Evolutionary conservation across 2,888 invertebrate genomes (phyloP).

Genomic region (Teinopalpus imperialis): DNA sequence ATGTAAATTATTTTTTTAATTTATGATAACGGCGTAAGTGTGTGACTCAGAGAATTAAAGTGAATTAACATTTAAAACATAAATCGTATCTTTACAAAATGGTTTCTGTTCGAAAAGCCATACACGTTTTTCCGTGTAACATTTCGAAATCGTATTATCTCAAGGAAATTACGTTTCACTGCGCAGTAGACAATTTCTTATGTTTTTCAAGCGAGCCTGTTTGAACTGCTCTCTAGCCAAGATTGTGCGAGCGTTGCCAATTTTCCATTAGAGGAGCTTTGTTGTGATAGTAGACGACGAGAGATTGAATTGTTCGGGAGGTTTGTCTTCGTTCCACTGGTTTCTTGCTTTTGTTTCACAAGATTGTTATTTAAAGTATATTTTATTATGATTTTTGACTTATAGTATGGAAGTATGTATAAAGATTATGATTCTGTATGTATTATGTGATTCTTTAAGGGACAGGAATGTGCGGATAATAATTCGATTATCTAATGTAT

Average conservation of each 20-base stretch:
- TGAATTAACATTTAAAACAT: no score
- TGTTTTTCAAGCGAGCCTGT: constrained; percentile 34
- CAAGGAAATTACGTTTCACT: constrained; percentile 21
- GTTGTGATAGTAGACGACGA: constrained; percentile 50
- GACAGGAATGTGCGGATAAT: neutral
- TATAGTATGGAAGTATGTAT: no score
- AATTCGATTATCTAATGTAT: no score
- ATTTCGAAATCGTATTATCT: constrained; percentile 16
- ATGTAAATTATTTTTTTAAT: no score
- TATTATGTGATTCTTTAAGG: no score
- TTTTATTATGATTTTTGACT: no score
- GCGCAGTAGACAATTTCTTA: constrained; percentile 22
- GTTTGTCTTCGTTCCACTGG: constrained; percentile 47
- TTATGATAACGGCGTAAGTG: no score
- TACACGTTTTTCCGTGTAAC: neutral
- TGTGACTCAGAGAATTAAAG: no score
- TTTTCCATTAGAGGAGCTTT: constrained; percentile 62
- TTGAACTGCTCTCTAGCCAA: constrained; percentile 58
- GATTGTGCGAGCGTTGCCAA: constrained; percentile 56
- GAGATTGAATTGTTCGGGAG: constrained; percentile 57
- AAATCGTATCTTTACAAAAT: no score
- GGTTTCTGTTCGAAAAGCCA: neutral
- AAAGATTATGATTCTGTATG: no score
- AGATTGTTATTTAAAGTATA: constrained; percentile 36
- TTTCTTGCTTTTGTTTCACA: constrained; percentile 51